Conservation (phyloP, 2,797 vertebrate genomes). For the Carcharodon carcharias region DNA sequence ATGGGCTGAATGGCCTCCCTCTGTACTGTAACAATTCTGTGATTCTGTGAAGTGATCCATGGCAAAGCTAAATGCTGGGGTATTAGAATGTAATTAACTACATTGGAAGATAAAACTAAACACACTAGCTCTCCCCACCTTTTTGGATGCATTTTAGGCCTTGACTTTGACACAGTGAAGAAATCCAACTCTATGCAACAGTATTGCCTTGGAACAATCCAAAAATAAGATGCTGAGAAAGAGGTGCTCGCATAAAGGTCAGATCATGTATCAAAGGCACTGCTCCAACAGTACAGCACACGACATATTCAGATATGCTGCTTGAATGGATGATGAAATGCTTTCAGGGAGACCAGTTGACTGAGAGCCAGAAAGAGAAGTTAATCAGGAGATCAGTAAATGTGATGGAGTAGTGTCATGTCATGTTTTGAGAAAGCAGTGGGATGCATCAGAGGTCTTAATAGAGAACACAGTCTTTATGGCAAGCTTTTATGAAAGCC, state of each 20-base stretch:
- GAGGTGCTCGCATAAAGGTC: background rate
- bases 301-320: background rate
- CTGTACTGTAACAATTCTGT: background rate
- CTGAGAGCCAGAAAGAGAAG: background rate
- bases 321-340: constrained; percentile 8
- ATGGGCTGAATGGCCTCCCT: background rate
- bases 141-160: background rate
- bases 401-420: background rate
- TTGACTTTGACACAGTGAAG: background rate
- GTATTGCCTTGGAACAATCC: background rate
- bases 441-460: background rate
- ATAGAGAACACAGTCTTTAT: background rate
- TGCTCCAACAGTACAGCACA: background rate
- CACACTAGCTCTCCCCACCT: too few species aligned
- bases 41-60: background rate
- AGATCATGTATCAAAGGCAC: constrained; percentile 23
- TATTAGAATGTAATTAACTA: background rate
- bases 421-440: background rate
- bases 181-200: background rate
- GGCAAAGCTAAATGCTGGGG: too few species aligned
- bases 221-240: constrained; percentile 25
- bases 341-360: background rate
- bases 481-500: background rate
- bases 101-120: background rate
- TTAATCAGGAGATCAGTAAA: constrained; percentile 15